Percentiles rank a stretch among this genome's conserved stretches.
Conservation (phyloP, 2,113 vertebrate genomes). For the cattle (Bos taurus) region ARS-UCD2.0 NC_037330.1:13555501-13556000, state of each 20-base stretch:
- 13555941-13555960: not conserved
- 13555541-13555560: not conserved
- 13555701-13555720: not conserved
- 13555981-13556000: not conserved
- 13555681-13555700: not conserved
- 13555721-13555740: not conserved
- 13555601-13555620: not conserved
- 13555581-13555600: not conserved
- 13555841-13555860: not conserved
- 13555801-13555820: not conserved
- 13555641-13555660: not conserved
- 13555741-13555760: not conserved
- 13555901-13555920: not conserved
- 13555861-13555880: not conserved
- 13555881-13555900: not conserved
- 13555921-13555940: not conserved
- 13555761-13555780: not conserved
- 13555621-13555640: not conserved
- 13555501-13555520: not conserved
- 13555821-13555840: not conserved
- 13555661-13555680: not conserved
- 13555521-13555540: not conserved
- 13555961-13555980: not conserved
- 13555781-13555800: not conserved
- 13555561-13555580: not conserved